Conservation (phyloP, 2,113 vertebrate species). For the Mobula hypostoma region DNA sequence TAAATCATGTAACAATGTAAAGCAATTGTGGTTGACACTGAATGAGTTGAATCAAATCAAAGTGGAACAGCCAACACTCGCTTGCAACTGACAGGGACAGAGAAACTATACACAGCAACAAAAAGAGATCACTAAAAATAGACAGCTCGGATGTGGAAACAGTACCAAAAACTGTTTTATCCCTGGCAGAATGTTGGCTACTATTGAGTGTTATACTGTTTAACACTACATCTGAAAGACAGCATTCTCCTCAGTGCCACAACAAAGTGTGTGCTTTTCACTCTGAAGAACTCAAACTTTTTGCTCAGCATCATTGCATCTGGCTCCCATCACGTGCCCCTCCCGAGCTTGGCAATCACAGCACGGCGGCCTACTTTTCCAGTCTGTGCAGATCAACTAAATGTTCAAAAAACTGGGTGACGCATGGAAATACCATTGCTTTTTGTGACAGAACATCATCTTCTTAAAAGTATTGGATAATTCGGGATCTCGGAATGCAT, state of each 20-base stretch:
- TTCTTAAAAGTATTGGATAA: constrained; percentile 73
- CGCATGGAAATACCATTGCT: background rate
- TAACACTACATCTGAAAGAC: background rate
- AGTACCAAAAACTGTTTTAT: too few species aligned
- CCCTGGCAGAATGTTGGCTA: too few species aligned
- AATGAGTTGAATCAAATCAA: background rate
- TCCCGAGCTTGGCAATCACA: background rate
- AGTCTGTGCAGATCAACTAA: background rate
- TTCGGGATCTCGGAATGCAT: constrained; percentile 82
- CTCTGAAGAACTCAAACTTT: background rate
- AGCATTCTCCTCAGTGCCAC: background rate
- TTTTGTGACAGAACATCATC: constrained; percentile 61
- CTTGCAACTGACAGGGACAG: background rate
- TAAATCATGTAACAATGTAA: too few species aligned
- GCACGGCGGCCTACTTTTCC: background rate
- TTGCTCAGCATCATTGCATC: background rate
- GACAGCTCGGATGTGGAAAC: background rate
- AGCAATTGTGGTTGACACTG: too few species aligned
- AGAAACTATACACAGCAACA: background rate
- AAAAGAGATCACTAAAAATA: background rate
- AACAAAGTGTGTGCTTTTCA: background rate
- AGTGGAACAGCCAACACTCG: background rate
- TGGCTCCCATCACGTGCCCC: background rate
- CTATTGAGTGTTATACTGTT: background rate
- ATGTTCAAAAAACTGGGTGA: background rate